These are phyloP conservation scores for Tromatobia lineatoria DNA, from an alignment of 2,888 invertebrate species.

Conservation along the genomic window DNA sequence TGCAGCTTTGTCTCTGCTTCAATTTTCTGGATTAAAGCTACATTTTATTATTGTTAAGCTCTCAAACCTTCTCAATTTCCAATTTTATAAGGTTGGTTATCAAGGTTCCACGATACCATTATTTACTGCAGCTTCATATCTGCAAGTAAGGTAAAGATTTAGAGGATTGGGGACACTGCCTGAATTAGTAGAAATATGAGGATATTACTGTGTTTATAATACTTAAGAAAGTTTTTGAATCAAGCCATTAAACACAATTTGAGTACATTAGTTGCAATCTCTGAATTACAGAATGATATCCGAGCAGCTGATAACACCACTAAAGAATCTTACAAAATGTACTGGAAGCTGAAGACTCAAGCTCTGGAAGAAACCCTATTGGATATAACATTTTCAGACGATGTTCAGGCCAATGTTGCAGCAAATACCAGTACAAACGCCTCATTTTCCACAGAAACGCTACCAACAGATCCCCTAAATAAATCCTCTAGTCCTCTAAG, in stretches of 20 bases:
- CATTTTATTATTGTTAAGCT: too few relatives aligned
- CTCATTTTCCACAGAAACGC: background rate
- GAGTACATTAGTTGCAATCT: background rate
- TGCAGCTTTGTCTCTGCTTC: too few relatives aligned
- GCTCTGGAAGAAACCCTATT: constrained; percentile 91
- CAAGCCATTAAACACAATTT: background rate
- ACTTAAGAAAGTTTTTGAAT: too few relatives aligned
- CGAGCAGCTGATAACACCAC: constrained; percentile 91
- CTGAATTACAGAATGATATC: constrained; percentile 90
- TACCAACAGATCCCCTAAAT: constrained; percentile 3
- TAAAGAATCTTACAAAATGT: constrained; percentile 93
- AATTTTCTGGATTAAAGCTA: too few relatives aligned
- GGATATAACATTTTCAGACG: constrained; percentile 86
- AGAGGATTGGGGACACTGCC: too few relatives aligned
- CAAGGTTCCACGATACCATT: too few relatives aligned
- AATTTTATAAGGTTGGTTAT: too few relatives aligned
- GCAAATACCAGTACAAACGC: constrained; percentile 58
- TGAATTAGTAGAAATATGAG: background rate
- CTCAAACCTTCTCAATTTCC: too few relatives aligned
- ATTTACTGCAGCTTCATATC: too few relatives aligned
- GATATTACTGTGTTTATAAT: background rate
- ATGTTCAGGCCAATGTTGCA: constrained; percentile 73
- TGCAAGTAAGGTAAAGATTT: too few relatives aligned
- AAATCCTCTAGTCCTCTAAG: constrained; percentile 18
- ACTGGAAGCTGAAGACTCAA: constrained; percentile 92